Evolutionary conservation across 2,888 invertebrate genomes (phyloP).

Genomic region (Agrilus biguttatus): DNA sequence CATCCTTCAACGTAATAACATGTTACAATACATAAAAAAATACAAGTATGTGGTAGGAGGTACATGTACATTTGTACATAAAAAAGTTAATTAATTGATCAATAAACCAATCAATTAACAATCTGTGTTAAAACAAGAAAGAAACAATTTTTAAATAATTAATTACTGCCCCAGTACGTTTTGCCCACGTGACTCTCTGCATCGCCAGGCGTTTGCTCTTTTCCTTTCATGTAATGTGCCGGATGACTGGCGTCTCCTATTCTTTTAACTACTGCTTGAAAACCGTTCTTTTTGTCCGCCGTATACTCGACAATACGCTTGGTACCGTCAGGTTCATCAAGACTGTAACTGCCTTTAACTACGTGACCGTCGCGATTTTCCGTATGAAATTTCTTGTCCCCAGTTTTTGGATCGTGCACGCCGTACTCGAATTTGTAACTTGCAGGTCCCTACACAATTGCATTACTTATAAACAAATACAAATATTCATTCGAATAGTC

Average conservation of each 20-base stretch:
- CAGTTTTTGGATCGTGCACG: constrained; percentile 27
- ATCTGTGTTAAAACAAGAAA: no score
- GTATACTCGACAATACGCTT: constrained; percentile 27
- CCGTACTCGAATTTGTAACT: constrained; percentile 26
- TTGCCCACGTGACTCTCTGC: constrained; percentile 13
- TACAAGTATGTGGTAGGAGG: no score
- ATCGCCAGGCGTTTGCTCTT: constrained; percentile 2
- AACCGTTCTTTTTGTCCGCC: constrained; percentile 21
- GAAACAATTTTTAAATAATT: no score
- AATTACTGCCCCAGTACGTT: constrained; percentile 11
- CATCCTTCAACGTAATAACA: no score
- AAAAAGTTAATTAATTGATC: no score
- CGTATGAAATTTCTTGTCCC: constrained; percentile 25
- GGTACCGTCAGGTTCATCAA: constrained; percentile 29
- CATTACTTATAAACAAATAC: no score
- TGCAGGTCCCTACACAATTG: background rate
- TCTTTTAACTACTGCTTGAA: constrained; percentile 23
- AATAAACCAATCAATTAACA: no score
- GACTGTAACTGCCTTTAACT: constrained; percentile 24
- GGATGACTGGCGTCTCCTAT: constrained; percentile 23
- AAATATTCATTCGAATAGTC: no score
- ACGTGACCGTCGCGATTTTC: constrained; percentile 26
- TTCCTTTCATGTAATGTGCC: constrained; percentile 11
- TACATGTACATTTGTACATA: no score
- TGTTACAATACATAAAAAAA: no score